Base-by-base conservation (phyloP, 2,113 vertebrate genomes). In the Chaenocephalus aceratus region DNA sequence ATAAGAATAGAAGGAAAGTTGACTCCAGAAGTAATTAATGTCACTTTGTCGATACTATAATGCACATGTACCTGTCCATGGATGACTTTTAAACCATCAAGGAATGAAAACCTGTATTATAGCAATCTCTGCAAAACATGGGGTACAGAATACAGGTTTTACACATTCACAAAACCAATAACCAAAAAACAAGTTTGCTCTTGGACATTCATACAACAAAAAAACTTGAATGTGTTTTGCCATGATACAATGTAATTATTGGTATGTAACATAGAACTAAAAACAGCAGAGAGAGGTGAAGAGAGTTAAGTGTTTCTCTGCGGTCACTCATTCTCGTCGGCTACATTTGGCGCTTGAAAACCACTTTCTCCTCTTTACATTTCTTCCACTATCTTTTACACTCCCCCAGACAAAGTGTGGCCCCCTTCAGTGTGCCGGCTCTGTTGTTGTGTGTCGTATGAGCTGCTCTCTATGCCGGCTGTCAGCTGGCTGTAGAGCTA, bases 401-500 rank as follows among this genome's bases (percentile, higher is more conserved):
- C 84, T 83, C 70, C 12, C 41, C 41, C 71, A 81, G 87, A 89
- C 86, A 88, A 74, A 87, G 84, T 84, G 85, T 83, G 89, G 88
- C 86, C 89, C 36, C 90, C 83, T 70, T 79, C 79, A 81, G 80
- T 70, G 85, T 57, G 73, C 85, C 67, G 30, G 75, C 90, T 85
- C 67, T 83, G 84, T 88, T 91, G 86, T 83, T 88, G 88, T 91
- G 88, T 84, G 86, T 87, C 84, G 82, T 90, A 85, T 86, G 84
- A 88, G 89, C 83, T 73, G 83, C 82, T 81, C 89, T 89, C 85
- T 87, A 86, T 92, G 88, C 87, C 14, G 72, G 77, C 94, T 94
- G 94, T 94, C 93, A 95, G 94, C 89, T 88, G 86, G 87, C 85
- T 73, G 79, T 91, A 73, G 91, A 94, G 93, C 94, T 94, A 93